These are phyloP conservation scores for Drosophila anceps DNA, from an alignment of 2,888 invertebrate species.

Conservation along the genomic window DNA sequence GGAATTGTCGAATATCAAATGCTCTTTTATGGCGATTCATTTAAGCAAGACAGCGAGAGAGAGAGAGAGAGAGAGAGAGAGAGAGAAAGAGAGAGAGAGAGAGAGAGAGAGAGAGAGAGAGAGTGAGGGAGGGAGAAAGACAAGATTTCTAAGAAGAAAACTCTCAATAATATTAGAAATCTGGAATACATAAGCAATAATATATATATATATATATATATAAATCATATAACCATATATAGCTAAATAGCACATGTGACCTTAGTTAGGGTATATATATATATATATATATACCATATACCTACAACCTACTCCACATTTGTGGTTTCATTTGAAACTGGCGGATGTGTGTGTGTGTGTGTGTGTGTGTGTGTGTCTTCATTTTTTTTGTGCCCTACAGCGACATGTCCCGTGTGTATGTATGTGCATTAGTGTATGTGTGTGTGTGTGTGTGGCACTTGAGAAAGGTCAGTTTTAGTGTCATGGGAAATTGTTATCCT, in stretches of 20 bases:
- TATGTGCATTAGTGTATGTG: conserved; percentile 17
- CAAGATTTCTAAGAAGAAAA: not conserved
- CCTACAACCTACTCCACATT: conserved; percentile 3
- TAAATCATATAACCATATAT: not conserved
- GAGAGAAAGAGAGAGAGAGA: not conserved
- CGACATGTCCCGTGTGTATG: conserved; percentile 30
- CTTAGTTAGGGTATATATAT: conserved; percentile 1
- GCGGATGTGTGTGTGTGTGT: conserved; percentile 7
- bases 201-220: not conserved
- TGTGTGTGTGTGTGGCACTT: conserved; percentile 56
- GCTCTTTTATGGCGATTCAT: not conserved
- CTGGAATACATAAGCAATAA: not conserved
- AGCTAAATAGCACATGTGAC: not conserved
- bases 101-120: not conserved
- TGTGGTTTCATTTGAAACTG: conserved; percentile 25
- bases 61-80: not conserved
- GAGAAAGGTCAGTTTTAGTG: conserved; percentile 78
- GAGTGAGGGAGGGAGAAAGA: no score
- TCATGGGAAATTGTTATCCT: conserved; percentile 76
- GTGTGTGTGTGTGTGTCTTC: conserved; percentile 22
- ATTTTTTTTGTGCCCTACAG: conserved; percentile 28
- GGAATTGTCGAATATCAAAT: not conserved
- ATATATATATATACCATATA: not conserved
- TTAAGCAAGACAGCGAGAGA: not conserved
- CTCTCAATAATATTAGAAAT: not conserved